Evolutionary conservation across 2,113 vertebrate genomes (phyloP), one percentile per base, ranked within the genome.

Genomic region (Ailurus styani): DNA sequence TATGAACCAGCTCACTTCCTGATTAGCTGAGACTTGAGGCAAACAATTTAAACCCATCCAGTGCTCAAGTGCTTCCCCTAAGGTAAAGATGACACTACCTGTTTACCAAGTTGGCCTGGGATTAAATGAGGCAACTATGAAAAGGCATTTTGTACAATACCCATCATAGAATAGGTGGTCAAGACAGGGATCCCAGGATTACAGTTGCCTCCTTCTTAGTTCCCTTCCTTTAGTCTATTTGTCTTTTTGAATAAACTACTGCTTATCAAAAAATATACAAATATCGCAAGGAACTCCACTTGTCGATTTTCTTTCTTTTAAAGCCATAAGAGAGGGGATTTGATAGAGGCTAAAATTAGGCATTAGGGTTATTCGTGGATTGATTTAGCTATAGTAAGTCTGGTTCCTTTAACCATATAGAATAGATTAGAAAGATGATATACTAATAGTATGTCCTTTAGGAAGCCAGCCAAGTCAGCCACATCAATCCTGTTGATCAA

Each of bases 181-280:
- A 72, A 20, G 50, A 52, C 14, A 20, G 0, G 0, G 40, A 18
- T 37, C n/a, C n/a, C n/a, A n/a, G n/a, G n/a, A n/a, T n/a, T n/a
- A n/a, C n/a, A 37, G 62, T 13, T 40, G 40, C 34, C n/a, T 73
- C 55, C 88, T 91, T 17, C 25, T 79, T 50, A 31, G 29, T 68
- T 54, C 70, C 55, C 31, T 78, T 66, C 54, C 34, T 47, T 50
- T 29, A 5, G 7, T 57, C 60, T 40, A 14, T 60, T 21, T n/a
- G 27, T 14, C n/a, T 55, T 52, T 78, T 47, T 73, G 45, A 95
- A 21, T 40, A 23, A 78, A 50, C 64, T 70, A 47, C 66, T 91
- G 68, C 52, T 68, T 57, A 62, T 78, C 42, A 17, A 60, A 87
- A 13, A 18, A 42, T 27, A 60, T 10, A 42, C 2, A 77, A 83